A percentile compares a stretch with the other conserved stretches of the same genome.
Evolutionary conservation across 92 coral and sea anemone genomes (phyloP).

Genomic region (Porites divaricata): DNA sequence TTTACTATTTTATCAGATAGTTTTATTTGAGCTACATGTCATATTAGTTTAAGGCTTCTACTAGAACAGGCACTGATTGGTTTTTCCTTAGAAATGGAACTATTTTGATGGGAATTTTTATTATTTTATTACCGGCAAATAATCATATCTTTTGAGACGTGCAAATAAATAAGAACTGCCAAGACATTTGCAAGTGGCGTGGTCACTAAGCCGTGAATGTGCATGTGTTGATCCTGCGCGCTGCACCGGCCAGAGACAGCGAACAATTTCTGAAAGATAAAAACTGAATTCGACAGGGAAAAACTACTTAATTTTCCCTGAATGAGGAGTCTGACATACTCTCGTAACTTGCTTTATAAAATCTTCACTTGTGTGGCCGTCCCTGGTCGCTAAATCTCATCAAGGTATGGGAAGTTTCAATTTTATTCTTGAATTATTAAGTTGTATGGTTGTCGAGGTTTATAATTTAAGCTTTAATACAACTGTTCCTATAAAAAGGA

Average conservation of each 20-base stretch:
- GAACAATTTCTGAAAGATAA: slow-evolving; percentile 73
- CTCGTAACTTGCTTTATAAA: slow-evolving; percentile 30
- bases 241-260: slow-evolving; percentile 70
- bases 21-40: too few relatives aligned
- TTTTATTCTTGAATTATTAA: slow-evolving; percentile 96
- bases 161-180: not conserved
- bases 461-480: slow-evolving; percentile 70
- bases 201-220: slow-evolving; percentile 73
- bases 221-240: slow-evolving; percentile 99
- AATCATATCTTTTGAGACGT: too few relatives aligned
- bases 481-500: slow-evolving; percentile 73
- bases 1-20: too few relatives aligned
- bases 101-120: too few relatives aligned
- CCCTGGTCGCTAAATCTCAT: slow-evolving; percentile 67
- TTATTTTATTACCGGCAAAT: too few relatives aligned
- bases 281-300: slow-evolving; percentile 53
- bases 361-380: slow-evolving; percentile 36
- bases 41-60: not conserved
- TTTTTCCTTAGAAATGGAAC: not conserved
- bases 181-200: slow-evolving; percentile 77
- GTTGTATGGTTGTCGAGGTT: slow-evolving; percentile 94
- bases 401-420: slow-evolving; percentile 89
- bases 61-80: not conserved
- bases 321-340: slow-evolving; percentile 45
- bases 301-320: slow-evolving; percentile 41